These are phyloP conservation scores for Drosophila ambigua DNA, from an alignment of 1,140 invertebrate genomes.

Conservation along the genomic window DNA sequence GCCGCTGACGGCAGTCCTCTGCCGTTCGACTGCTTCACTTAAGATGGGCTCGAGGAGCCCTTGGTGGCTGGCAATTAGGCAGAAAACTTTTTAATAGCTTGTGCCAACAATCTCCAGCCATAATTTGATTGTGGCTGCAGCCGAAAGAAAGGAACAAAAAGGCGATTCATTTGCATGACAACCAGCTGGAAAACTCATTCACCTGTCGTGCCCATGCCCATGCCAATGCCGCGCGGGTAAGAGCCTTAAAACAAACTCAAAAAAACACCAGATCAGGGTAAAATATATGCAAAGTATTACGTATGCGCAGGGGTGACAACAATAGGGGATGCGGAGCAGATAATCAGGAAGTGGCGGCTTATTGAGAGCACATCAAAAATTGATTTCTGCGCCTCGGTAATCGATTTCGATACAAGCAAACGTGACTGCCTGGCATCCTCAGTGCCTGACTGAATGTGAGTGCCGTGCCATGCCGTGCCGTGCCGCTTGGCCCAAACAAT, in stretches of 20 bases:
- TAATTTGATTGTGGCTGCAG: slow-evolving; percentile 60
- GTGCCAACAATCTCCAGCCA: slow-evolving; percentile 25
- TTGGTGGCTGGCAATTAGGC: slow-evolving; percentile 57
- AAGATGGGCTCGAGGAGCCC: slow-evolving; percentile 22
- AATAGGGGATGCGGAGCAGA: slow-evolving; percentile 51
- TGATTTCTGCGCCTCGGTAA: slow-evolving; percentile 63
- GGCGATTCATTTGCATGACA: slow-evolving; percentile 69
- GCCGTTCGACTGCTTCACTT: slow-evolving; percentile 24
- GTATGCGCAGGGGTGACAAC: slow-evolving; percentile 50
- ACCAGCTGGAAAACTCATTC: slow-evolving; percentile 48
- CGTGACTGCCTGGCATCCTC: slow-evolving; percentile 39
- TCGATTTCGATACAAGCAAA: slow-evolving; percentile 67
- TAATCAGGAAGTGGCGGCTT: slow-evolving; percentile 77
- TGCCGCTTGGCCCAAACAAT: slow-evolving; percentile 65
- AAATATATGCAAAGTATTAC: slow-evolving; percentile 57
- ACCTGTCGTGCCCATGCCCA: slow-evolving; percentile 53
- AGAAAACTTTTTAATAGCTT: slow-evolving; percentile 65
- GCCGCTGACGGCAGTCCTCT: slow-evolving; percentile 17
- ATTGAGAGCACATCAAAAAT: slow-evolving; percentile 77
- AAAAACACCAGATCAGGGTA: slow-evolving; percentile 22
- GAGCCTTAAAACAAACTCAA: slow-evolving; percentile 38
- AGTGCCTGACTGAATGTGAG: not conserved
- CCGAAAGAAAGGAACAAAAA: slow-evolving; percentile 36
- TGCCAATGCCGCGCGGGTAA: slow-evolving; percentile 11
- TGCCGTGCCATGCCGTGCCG: slow-evolving; percentile 16